phyloP scores from a whole-genome alignment of 2,797 vertebrate genomes.

The Melanotaenia boesemani region DNA sequence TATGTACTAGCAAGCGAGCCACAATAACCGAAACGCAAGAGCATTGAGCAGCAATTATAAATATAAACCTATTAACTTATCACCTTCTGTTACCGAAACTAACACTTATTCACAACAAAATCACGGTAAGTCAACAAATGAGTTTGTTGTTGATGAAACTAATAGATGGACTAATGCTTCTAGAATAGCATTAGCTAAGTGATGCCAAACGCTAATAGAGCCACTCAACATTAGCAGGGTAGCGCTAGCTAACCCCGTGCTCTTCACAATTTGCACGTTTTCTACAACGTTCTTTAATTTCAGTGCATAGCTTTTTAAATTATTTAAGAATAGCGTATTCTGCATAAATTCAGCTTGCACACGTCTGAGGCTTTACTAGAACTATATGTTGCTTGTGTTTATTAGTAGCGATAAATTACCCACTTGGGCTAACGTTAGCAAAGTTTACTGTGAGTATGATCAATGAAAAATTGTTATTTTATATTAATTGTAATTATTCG shows the following conservation, averaged over 20 bases:
- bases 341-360: no score
- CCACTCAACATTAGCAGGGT: slow-evolving; percentile 8
- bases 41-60: background rate
- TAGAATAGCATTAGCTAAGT: slow-evolving; percentile 17
- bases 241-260: background rate
- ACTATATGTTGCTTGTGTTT: background rate
- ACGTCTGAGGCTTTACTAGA: background rate
- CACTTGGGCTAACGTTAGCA: slow-evolving; percentile 7
- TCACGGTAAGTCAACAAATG: slow-evolving; percentile 41
- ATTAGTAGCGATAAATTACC: background rate
- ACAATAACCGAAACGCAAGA: slow-evolving; percentile 14
- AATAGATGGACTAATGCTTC: background rate
- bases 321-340: no score
- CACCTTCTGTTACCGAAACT: background rate
- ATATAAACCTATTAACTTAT: background rate
- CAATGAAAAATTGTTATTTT: no score
- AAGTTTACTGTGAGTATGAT: background rate
- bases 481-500: no score
- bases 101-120: background rate
- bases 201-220: slow-evolving; percentile 3
- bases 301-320: background rate
- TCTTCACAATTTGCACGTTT: background rate
- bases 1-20: slow-evolving; percentile 38
- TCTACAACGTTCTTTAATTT: background rate
- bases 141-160: background rate